Percentiles rank a stretch among this genome's conserved stretches.
These are phyloP conservation scores for Trichopoda pennipes DNA, from an alignment of 2,888 invertebrate species.

Conservation along the genomic window DNA sequence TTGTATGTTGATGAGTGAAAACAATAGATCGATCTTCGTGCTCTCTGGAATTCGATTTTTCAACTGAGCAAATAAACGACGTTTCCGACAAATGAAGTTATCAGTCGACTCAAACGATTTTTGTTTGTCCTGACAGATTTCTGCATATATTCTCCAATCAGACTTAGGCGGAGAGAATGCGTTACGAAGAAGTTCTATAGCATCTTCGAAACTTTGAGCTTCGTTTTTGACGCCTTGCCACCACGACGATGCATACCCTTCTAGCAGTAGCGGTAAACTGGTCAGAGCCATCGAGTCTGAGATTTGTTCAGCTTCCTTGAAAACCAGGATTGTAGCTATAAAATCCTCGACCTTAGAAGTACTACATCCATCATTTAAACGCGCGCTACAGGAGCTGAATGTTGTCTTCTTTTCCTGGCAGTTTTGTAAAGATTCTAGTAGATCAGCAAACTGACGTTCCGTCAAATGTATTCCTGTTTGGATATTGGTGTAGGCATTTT, in stretches of 20 bases:
- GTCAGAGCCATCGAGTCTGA: background rate
- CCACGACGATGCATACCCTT: no score
- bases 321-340: slow-evolving; percentile 44
- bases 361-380: slow-evolving; percentile 48
- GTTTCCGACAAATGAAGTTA: slow-evolving; percentile 33
- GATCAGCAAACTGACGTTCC: slow-evolving; percentile 22
- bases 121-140: slow-evolving; percentile 35
- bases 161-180: slow-evolving; percentile 48
- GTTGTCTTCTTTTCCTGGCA: slow-evolving; percentile 8
- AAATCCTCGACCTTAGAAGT: slow-evolving; percentile 48
- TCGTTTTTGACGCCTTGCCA: background rate
- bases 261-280: no score
- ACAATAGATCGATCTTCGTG: slow-evolving; percentile 25
- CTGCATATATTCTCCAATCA: slow-evolving; percentile 46
- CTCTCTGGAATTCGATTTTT: slow-evolving; percentile 33
- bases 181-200: slow-evolving; percentile 14
- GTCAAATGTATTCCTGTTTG: slow-evolving; percentile 2
- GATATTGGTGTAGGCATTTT: background rate
- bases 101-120: slow-evolving; percentile 32
- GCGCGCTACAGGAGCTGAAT: slow-evolving; percentile 36
- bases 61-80: slow-evolving; percentile 26
- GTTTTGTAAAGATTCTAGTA: slow-evolving; percentile 3
- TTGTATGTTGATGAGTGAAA: slow-evolving; percentile 6
- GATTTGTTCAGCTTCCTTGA: slow-evolving; percentile 15
- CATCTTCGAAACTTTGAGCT: background rate